These are phyloP conservation scores for Pegoplata infirma DNA, from an alignment of 2,888 invertebrate genomes.

Conservation along the genomic window DNA sequence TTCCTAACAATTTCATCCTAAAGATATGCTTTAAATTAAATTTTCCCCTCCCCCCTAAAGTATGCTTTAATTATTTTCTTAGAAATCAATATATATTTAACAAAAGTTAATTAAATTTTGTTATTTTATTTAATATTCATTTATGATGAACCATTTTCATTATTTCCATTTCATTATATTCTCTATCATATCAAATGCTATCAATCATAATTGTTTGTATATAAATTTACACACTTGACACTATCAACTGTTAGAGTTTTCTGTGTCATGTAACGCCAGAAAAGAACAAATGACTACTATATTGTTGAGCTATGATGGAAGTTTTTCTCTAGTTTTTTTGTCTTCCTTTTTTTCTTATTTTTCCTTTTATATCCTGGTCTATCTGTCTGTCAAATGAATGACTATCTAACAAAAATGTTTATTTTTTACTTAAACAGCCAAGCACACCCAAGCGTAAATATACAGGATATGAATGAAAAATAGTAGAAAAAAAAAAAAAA, in stretches of 20 bases:
- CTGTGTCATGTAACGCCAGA: background rate
- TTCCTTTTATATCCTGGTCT: background rate
- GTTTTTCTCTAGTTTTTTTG: background rate
- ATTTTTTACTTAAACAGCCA: conserved; percentile 2
- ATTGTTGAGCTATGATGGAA: conserved; percentile 16
- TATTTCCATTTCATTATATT: conserved; percentile 14
- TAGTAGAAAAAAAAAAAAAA: background rate
- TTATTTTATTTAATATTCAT: background rate
- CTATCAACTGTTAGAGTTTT: conserved; percentile 27
- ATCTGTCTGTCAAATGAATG: conserved; percentile 19
- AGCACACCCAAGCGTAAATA: conserved; percentile 5
- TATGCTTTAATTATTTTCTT: too few species aligned
- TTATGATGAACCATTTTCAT: background rate
- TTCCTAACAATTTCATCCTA: too few species aligned
- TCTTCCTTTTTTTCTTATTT: background rate
- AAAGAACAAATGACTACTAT: background rate
- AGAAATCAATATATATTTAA: background rate
- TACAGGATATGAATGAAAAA: conserved; percentile 13
- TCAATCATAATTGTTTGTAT: conserved; percentile 60
- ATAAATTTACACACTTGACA: conserved; percentile 53
- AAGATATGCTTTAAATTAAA: too few species aligned
- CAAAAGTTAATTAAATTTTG: background rate
- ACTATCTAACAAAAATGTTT: background rate
- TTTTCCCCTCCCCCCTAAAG: too few species aligned
- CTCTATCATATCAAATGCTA: conserved; percentile 28